Conservation (phyloP, 1,140 invertebrate species). For the Penaeus chinensis region DNA sequence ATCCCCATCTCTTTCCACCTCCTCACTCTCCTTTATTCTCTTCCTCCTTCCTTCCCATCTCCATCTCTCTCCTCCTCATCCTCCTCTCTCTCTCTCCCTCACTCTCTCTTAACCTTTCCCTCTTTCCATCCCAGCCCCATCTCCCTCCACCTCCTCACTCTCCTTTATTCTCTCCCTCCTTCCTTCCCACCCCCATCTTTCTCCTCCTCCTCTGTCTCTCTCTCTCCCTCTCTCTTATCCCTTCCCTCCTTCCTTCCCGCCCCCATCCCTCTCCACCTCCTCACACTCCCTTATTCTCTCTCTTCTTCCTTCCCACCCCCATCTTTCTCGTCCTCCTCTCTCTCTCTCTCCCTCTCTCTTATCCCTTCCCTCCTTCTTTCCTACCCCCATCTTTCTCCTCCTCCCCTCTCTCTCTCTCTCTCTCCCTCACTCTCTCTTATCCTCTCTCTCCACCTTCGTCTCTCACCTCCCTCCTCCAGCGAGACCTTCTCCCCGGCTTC, state of each 20-base stretch:
- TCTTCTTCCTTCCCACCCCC: no score
- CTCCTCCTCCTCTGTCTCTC: no score
- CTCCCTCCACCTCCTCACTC: neutral
- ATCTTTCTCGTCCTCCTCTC: neutral
- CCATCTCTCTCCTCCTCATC: no score
- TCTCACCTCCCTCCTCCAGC: neutral
- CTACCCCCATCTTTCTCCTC: neutral
- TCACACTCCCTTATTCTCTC: no score
- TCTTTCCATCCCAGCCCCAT: neutral
- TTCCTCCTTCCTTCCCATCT: neutral
- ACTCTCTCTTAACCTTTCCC: no score
- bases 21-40: neutral
- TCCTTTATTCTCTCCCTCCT: no score
- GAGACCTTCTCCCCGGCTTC: conserved; percentile 36
- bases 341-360: neutral
- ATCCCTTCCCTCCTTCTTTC: neutral
- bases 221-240: no score
- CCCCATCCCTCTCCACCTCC: no score
- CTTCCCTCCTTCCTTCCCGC: no score
- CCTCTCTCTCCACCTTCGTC: neutral
- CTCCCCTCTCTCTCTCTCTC: neutral
- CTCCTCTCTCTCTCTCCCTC: no score
- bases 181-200: no score
- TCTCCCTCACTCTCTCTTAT: neutral
- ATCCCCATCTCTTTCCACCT: neutral